Evolutionary conservation across 2,888 invertebrate genomes (phyloP).

Genomic region (Trilocha varians): DNA sequence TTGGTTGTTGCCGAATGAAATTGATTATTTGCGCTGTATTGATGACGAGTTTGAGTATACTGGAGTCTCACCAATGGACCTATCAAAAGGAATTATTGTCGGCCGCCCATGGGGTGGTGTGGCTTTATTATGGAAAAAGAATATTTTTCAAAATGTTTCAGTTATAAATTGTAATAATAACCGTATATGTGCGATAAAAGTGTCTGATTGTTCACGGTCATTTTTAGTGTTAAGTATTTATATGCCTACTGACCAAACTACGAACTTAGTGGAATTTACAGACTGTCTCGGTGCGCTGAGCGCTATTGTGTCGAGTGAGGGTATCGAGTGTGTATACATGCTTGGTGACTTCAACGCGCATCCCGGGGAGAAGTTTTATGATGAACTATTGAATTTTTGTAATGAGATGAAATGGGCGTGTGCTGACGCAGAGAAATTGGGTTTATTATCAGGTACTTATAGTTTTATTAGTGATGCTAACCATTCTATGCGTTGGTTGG

Average conservation of each 20-base stretch:
- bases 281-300: constrained; percentile 11
- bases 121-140: constrained; percentile 18
- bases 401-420: too few relatives aligned
- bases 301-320: constrained; percentile 10
- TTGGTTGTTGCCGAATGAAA: constrained; percentile 17
- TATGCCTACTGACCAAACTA: constrained; percentile 16
- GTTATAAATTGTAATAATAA: constrained; percentile 14
- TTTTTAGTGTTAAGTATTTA: constrained; percentile 16
- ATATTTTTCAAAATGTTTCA: constrained; percentile 11
- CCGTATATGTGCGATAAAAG: constrained; percentile 10
- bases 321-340: constrained; percentile 9
- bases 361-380: too few relatives aligned
- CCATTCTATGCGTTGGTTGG: too few relatives aligned
- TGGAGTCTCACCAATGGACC: constrained; percentile 19
- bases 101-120: constrained; percentile 13
- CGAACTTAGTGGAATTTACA: constrained; percentile 15
- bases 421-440: too few relatives aligned
- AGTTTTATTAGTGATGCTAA: too few relatives aligned
- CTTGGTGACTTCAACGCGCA: too few relatives aligned
- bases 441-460: too few relatives aligned
- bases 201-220: constrained; percentile 1
- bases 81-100: constrained; percentile 11
- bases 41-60: constrained; percentile 14
- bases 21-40: constrained; percentile 12
- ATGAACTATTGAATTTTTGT: too few relatives aligned